A percentile compares a stretch with the other conserved stretches of the same genome.
These are phyloP conservation scores for Sogatella furcifera DNA, from an alignment of 1,140 invertebrate genomes.

Conservation along the genomic window DNA sequence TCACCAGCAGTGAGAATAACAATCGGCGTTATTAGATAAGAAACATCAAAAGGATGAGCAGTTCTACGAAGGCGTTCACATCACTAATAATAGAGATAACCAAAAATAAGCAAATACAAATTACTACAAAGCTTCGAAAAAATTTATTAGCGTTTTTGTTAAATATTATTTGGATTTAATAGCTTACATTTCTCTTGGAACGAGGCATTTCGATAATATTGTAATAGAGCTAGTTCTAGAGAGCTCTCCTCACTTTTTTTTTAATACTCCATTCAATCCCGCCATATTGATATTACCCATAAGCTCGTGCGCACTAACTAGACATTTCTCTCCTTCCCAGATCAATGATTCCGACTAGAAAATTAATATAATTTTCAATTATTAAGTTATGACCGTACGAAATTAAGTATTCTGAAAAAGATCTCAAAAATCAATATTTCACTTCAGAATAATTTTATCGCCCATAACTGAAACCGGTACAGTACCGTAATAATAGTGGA, in stretches of 20 bases:
- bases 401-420: too few species aligned
- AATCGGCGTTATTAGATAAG: neutral
- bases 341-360: too few species aligned
- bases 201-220: conserved; percentile 20
- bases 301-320: neutral
- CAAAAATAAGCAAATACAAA: neutral
- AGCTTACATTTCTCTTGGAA: conserved; percentile 20
- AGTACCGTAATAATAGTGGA: too few species aligned
- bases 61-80: neutral
- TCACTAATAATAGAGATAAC: neutral
- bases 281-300: conserved; percentile 22
- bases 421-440: too few species aligned
- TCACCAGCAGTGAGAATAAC: too few species aligned
- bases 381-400: too few species aligned
- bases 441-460: too few species aligned
- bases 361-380: too few species aligned
- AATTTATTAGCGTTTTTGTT: neutral
- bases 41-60: conserved; percentile 1
- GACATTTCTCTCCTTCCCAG: too few species aligned
- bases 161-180: neutral
- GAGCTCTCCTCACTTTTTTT: conserved; percentile 10
- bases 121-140: neutral
- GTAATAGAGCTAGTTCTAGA: conserved; percentile 4
- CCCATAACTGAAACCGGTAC: too few species aligned
- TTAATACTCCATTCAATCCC: conserved; percentile 16